Conservation (phyloP, 2,888 invertebrate species). For the Scelioninae gen. 2 region DNA sequence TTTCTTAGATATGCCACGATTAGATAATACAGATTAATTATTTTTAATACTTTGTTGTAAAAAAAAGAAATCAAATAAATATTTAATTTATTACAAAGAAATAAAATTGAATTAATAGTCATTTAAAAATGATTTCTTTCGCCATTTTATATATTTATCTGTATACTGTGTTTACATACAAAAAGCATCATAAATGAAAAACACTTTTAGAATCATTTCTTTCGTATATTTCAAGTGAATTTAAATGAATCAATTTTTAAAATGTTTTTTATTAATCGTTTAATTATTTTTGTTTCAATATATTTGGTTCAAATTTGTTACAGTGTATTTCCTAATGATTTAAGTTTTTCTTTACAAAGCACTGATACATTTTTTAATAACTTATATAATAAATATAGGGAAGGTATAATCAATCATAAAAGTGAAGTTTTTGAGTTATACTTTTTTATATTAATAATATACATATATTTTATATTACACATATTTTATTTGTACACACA, state of each 20-base stretch:
- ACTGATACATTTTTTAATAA: slow-evolving; percentile 20
- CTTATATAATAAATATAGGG: slow-evolving; percentile 28
- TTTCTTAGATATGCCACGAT: slow-evolving; percentile 90
- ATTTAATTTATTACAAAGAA: background rate
- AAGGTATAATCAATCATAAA: background rate
- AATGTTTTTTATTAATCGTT: slow-evolving; percentile 3
- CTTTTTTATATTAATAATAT: no score
- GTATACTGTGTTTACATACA: slow-evolving; percentile 13
- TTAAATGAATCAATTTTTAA: background rate
- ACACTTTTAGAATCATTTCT: background rate
- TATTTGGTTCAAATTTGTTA: slow-evolving; percentile 14
- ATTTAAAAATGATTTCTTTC: no score
- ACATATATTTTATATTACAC: no score
- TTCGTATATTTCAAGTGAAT: background rate
- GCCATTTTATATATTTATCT: background rate
- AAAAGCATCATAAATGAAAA: background rate
- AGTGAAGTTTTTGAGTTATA: no score
- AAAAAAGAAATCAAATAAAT: background rate
- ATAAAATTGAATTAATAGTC: no score
- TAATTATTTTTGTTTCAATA: background rate
- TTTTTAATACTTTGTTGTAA: background rate
- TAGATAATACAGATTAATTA: slow-evolving; percentile 76
- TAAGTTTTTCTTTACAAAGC: slow-evolving; percentile 6
- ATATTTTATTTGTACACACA: no score
- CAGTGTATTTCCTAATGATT: background rate